Percentiles rank a stretch among this genome's conserved stretches.
These are phyloP conservation scores for Prostheceraeus crozeri DNA, from an alignment of 2,888 invertebrate species.

Conservation along the genomic window DNA sequence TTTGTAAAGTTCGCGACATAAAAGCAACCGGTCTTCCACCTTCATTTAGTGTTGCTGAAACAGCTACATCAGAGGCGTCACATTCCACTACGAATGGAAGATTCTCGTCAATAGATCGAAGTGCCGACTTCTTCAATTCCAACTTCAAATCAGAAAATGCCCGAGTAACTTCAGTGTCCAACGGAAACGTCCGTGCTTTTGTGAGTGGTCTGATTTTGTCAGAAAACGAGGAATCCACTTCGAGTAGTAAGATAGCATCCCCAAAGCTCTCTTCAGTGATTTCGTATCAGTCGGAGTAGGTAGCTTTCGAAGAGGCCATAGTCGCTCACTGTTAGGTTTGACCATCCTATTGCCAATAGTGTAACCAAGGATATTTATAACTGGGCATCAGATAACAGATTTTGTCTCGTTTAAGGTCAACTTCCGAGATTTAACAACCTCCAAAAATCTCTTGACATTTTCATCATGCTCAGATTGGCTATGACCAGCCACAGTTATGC, in stretches of 20 bases:
- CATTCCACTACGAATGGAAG: conserved; percentile 5
- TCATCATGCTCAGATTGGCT: conserved; percentile 19
- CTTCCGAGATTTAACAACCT: conserved; percentile 4
- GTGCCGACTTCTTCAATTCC: conserved; percentile 6
- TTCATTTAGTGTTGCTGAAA: background rate
- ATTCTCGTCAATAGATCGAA: conserved; percentile 10
- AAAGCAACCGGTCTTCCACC: conserved; percentile 15
- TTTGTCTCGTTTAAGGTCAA: conserved; percentile 19
- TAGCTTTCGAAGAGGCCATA: background rate
- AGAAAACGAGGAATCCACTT: conserved; percentile 22
- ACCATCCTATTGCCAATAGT: conserved; percentile 2
- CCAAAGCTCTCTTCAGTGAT: background rate
- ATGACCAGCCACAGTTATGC: conserved; percentile 8
- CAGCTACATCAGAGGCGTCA: conserved; percentile 1
- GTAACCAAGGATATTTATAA: conserved; percentile 28
- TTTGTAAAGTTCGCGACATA: conserved; percentile 31
- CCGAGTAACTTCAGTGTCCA: no score
- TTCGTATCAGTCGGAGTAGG: background rate
- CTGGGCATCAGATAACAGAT: conserved; percentile 15
- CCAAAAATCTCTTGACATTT: conserved; percentile 4
- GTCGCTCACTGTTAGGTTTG: background rate
- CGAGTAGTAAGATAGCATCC: background rate
- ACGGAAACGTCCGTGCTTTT: background rate
- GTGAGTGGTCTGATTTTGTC: background rate
- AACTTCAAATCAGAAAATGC: background rate